A percentile compares a stretch with the other conserved stretches of the same genome.
Evolutionary conservation across 2,888 invertebrate species (phyloP).

Genomic region (Rapana venosa): DNA sequence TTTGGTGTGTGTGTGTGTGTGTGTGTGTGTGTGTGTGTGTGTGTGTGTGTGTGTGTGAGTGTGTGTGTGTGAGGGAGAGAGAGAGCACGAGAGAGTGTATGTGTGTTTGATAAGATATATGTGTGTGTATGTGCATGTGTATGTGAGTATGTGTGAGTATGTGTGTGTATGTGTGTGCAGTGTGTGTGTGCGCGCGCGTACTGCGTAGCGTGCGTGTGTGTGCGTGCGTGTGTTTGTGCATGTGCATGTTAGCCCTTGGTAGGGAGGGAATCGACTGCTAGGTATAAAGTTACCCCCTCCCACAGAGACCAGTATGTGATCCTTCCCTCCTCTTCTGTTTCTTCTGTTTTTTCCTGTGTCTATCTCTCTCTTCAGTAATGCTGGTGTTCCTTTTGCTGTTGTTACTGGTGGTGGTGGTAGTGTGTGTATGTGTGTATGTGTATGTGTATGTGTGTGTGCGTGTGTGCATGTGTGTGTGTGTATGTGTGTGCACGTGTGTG

Average conservation of each 20-base stretch:
- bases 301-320: too few relatives aligned
- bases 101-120: neutral
- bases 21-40: constrained; percentile 12
- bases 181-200: neutral
- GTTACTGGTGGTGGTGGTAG: too few relatives aligned
- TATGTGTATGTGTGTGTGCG: too few relatives aligned
- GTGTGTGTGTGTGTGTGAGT: constrained; percentile 19
- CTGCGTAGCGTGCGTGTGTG: neutral
- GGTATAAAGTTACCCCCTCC: too few relatives aligned
- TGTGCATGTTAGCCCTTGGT: neutral
- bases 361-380: too few relatives aligned
- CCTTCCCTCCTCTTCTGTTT: too few relatives aligned
- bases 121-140: neutral
- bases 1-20: neutral
- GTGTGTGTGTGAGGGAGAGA: neutral
- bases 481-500: constrained; percentile 10
- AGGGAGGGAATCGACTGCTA: too few relatives aligned
- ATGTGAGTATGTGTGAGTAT: neutral
- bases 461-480: neutral
- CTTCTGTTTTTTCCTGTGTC: too few relatives aligned
- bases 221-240: neutral
- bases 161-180: constrained; percentile 8
- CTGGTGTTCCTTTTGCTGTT: too few relatives aligned
- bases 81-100: neutral
- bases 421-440: too few relatives aligned